A percentile compares a stretch with the other conserved stretches of the same genome.
These are phyloP conservation scores for Erythrocebus patas DNA, from an alignment of 2,113 vertebrate genomes.

Conservation along the genomic window DNA sequence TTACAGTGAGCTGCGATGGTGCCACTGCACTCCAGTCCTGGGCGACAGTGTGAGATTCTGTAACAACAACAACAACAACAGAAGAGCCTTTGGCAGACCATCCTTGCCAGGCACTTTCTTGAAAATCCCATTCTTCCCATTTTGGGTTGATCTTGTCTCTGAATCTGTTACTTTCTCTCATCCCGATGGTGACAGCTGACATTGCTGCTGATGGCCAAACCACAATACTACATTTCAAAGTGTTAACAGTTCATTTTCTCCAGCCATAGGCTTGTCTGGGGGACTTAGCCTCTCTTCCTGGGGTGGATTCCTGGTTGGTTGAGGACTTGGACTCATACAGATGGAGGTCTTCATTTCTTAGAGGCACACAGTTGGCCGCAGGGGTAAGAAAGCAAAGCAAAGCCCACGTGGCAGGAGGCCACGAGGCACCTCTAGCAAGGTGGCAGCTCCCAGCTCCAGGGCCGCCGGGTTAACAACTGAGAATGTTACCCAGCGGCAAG, in stretches of 20 bases:
- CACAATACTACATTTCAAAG: not conserved
- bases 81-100: not conserved
- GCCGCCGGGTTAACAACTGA: rapidly evolving
- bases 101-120: not conserved
- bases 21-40: too few relatives aligned
- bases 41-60: too few relatives aligned
- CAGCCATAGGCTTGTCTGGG: conserved; percentile 50
- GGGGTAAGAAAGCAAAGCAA: not conserved
- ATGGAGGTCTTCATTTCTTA: not conserved
- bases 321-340: not conserved
- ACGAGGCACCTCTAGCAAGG: not conserved
- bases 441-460: too few relatives aligned
- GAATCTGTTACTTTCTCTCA: not conserved
- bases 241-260: conserved; percentile 49
- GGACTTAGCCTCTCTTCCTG: conserved; percentile 20
- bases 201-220: conserved; percentile 10
- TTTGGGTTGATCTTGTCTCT: not conserved
- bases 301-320: conserved; percentile 20
- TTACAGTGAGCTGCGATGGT: too few relatives aligned
- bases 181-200: not conserved
- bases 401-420: rapidly evolving
- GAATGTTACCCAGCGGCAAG: rapidly evolving
- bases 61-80: too few relatives aligned
- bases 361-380: not conserved
- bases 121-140: not conserved